Evolutionary conservation across 2,113 vertebrate species (phyloP).

Genomic region (Bubo blakistoni): DNA sequence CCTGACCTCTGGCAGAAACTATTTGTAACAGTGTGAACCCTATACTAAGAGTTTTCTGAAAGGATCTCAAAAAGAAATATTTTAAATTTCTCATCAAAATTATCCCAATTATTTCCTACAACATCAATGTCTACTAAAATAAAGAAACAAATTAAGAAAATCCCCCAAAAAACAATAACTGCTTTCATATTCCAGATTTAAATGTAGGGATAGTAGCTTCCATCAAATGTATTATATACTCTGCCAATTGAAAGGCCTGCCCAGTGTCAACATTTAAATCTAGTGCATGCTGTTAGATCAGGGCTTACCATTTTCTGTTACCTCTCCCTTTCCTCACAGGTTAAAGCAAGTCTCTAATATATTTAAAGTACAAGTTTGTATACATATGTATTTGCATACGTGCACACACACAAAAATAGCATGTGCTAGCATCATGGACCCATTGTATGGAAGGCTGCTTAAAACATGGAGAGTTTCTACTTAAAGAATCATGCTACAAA

Average conservation of each 20-base stretch:
- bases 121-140: not conserved
- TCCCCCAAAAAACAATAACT: not conserved
- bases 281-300: not conserved
- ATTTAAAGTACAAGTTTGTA: not conserved
- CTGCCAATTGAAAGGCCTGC: not conserved
- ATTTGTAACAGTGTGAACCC: not conserved
- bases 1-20: not conserved
- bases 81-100: not conserved
- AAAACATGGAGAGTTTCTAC: not conserved
- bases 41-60: not conserved
- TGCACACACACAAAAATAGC: not conserved
- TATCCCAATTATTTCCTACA: not conserved
- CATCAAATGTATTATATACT: not conserved
- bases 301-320: not conserved
- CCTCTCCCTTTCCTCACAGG: not conserved
- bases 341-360: not conserved
- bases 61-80: not conserved
- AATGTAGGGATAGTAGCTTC: not conserved
- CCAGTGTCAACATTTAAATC: not conserved
- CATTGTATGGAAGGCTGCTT: not conserved
- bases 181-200: not conserved
- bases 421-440: fast-evolving
- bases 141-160: not conserved
- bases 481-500: not conserved
- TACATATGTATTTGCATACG: fast-evolving